Conservation (phyloP, 2,113 vertebrate species). For the Tragelaphus buxtoni region DNA sequence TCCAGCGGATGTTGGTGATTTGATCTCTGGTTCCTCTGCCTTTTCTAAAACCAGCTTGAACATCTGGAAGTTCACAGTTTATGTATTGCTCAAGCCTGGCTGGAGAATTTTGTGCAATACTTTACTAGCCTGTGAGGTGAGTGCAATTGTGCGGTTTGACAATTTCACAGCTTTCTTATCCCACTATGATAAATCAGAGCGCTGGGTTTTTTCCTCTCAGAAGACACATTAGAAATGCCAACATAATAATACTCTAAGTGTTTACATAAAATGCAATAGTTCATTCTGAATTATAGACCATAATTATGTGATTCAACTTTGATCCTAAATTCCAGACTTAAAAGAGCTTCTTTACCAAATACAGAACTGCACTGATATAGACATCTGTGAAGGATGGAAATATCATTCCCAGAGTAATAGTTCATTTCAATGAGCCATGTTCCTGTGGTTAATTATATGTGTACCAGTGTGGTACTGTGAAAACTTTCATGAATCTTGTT, state of each 20-base stretch:
- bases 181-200: background rate
- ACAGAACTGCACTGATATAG: accelerated
- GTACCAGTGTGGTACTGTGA: background rate
- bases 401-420: background rate
- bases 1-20: too few species aligned
- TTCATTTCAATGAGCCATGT: background rate
- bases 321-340: background rate
- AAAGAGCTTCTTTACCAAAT: background rate
- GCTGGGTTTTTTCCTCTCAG: background rate
- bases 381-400: background rate
- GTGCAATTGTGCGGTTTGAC: background rate
- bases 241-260: background rate
- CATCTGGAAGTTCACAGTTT: too few species aligned
- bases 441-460: background rate
- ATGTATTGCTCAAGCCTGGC: too few species aligned
- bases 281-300: background rate
- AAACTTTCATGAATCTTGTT: background rate
- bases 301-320: background rate
- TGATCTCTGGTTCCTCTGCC: too few species aligned
- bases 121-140: too few species aligned
- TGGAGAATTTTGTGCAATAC: too few species aligned
- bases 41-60: too few species aligned
- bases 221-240: background rate
- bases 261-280: background rate
- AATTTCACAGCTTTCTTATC: background rate